Base-by-base conservation (phyloP, 2,113 vertebrate species). In the Amphiprion ocellaris region DNA sequence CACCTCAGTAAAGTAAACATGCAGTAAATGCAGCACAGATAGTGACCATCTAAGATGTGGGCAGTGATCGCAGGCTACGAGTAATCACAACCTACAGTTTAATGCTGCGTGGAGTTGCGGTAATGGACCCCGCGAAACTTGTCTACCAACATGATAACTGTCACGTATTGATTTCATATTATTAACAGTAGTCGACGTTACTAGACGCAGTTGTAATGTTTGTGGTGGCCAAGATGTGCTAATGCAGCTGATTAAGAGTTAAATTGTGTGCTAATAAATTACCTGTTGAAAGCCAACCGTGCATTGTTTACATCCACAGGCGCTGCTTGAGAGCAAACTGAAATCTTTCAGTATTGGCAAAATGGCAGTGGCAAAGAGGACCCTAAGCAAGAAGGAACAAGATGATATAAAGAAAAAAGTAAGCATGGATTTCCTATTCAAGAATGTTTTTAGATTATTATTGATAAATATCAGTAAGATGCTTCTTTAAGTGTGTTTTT, bases 401-500 rank as follows among this genome's bases (percentile, higher is more conserved):
- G 97, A 99, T 85, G 97, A 99, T 88, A 94, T 99, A 47, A 99
- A 99, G 93, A 99, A 99, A 91, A 99, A 99, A 94, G 98, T 98
- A 93, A 94, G 82, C n/a, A 10, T 8, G 2, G 4, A 2, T 16
- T 21, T 14, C 1, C 2, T 5, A 50, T 64, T 9, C 4, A 1
- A 30, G 17, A 46, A 6, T 44, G 10, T 21, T 37, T 2, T 6
- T 30, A 37, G 9, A 30, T 30, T 10, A 10, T 37, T 37, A 9
- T 8, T 37, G 1, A 1, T 37, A 37, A 2, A 2, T 37, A 37
- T 30, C 30, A 1, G 33, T 21, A 4, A 65, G 16, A 17, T 49
- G 28, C 12, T 12, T 59, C 5, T 73, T 72, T 37, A 5, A 52
- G 6, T 74, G 63, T 30, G 17, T 23, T 15, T 24, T 66, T 30